These are phyloP conservation scores for Rhincodon typus DNA, from an alignment of 2,797 vertebrate species.

Conservation along the genomic window DNA sequence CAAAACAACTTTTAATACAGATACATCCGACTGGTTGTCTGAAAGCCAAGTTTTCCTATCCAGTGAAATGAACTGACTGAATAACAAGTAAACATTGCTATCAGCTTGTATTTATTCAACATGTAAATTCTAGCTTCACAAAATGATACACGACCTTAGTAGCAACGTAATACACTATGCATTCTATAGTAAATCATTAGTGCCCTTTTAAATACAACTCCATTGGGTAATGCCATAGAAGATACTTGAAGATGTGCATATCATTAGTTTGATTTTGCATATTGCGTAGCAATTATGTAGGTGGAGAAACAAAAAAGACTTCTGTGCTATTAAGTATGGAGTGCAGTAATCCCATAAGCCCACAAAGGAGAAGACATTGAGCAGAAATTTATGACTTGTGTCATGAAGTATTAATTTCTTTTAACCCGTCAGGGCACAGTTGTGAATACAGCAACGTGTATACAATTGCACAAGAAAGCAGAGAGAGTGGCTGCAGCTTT, in stretches of 20 bases:
- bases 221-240: neutral
- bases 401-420: neutral
- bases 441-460: constrained; percentile 76
- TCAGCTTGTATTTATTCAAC: neutral
- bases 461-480: constrained; percentile 86
- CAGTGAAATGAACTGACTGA: too few species aligned
- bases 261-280: neutral
- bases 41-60: neutral
- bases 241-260: neutral
- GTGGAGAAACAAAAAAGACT: neutral
- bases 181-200: neutral
- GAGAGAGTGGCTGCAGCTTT: constrained; percentile 80
- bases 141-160: neutral
- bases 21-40: neutral
- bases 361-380: neutral
- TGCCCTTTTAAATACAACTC: neutral
- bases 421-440: constrained; percentile 70
- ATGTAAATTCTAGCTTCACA: neutral
- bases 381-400: neutral
- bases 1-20: neutral
- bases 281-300: neutral
- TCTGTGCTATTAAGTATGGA: neutral
- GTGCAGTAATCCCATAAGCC: neutral
- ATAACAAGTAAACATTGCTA: too few species aligned
- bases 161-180: neutral